These are phyloP conservation scores for Cynodonichthys magdalenae DNA, from an alignment of 2,797 vertebrate species.

Conservation along the genomic window DNA sequence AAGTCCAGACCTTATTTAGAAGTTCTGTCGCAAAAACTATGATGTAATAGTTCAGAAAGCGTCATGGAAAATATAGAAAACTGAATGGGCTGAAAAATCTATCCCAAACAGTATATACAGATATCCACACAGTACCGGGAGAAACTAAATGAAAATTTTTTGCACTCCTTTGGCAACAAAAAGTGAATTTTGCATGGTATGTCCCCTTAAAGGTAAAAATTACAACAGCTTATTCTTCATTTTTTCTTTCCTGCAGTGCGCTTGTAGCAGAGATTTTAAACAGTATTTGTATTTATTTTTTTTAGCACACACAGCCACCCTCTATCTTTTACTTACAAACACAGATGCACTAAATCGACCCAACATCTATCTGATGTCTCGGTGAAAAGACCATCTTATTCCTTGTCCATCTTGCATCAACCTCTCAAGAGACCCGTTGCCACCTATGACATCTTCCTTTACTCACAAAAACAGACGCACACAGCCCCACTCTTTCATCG, in stretches of 20 bases:
- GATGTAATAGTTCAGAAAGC: no score
- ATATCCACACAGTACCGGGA: no score
- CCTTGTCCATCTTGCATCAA: conserved; percentile 59
- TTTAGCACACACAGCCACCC: conserved; percentile 45
- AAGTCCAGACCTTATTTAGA: no score
- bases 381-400: conserved; percentile 64
- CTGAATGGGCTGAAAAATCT: no score
- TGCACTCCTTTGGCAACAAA: no score
- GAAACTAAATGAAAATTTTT: no score
- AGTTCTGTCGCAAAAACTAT: no score
- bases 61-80: no score
- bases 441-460: conserved; percentile 59
- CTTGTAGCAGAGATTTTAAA: conserved; percentile 11
- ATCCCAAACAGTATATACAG: no score
- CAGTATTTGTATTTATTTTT: neutral
- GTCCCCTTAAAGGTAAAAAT: neutral
- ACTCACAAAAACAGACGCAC: conserved; percentile 19
- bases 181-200: no score
- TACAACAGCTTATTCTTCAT: conserved; percentile 6
- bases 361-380: conserved; percentile 76
- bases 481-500: conserved; percentile 45
- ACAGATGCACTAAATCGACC: conserved; percentile 58
- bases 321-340: conserved; percentile 34
- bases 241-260: conserved; percentile 1
- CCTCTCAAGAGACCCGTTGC: conserved; percentile 62